A percentile compares a stretch with the other conserved stretches of the same genome.
Evolutionary conservation across 2,113 vertebrate genomes (phyloP).

Genomic region (Xenotilapia leptura): DNA sequence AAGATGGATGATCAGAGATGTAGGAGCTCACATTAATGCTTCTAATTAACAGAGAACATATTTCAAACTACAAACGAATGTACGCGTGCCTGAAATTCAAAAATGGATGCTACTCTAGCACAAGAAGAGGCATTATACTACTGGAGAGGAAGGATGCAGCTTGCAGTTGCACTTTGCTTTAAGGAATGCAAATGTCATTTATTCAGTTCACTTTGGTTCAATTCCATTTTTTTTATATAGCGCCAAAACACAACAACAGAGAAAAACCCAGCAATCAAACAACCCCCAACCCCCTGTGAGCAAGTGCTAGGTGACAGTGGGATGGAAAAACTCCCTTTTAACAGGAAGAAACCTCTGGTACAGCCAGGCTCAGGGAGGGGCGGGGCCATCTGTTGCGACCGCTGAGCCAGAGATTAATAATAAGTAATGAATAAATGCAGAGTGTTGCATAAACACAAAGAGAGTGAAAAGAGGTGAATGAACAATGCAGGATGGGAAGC

Average conservation of each 20-base stretch:
- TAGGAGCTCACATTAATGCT: constrained; percentile 27
- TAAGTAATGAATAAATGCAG: neutral
- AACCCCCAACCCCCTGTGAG: neutral
- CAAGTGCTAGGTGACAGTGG: neutral
- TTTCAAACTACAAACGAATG: constrained; percentile 34
- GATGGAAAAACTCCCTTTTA: neutral
- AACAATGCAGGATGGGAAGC: neutral
- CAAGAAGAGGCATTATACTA: neutral
- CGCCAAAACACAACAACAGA: neutral
- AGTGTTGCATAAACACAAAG: neutral
- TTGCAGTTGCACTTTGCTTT: neutral
- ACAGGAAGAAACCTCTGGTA: neutral
- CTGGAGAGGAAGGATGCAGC: neutral
- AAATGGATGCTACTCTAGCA: neutral
- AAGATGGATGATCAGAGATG: constrained; percentile 36
- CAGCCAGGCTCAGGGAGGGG: neutral
- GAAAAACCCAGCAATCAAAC: neutral
- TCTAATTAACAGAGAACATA: constrained; percentile 49
- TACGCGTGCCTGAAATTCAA: constrained; percentile 3
- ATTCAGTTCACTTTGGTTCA: accelerated
- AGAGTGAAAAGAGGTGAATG: neutral
- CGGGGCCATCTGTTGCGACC: neutral
- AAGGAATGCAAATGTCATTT: neutral
- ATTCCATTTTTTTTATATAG: neutral
- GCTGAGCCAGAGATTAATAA: neutral